Conservation (phyloP, 2,113 vertebrate genomes). For the Paracanthobrama guichenoti region DNA sequence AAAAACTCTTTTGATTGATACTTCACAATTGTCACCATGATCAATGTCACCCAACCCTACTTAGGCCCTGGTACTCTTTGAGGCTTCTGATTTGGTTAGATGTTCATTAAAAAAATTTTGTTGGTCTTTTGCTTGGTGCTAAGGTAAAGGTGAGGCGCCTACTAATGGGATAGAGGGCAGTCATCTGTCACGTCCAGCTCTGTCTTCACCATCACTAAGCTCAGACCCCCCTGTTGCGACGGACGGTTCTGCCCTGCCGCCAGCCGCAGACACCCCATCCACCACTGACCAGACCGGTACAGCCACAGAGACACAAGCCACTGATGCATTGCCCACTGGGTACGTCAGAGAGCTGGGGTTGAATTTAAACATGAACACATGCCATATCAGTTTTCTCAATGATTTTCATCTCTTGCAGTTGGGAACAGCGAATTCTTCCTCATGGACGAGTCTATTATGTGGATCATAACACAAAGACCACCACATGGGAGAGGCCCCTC, state of each 20-base stretch:
- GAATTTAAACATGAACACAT: not conserved
- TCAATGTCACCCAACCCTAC: not conserved
- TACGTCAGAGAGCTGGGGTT: constrained; percentile 70
- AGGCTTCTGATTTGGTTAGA: not conserved
- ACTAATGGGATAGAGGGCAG: constrained; percentile 69
- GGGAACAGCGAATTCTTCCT: constrained; percentile 94
- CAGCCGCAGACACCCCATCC: constrained; percentile 60
- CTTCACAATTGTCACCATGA: too few species aligned
- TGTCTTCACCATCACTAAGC: constrained; percentile 56
- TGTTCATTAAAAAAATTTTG: not conserved
- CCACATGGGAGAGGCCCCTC: constrained; percentile 97
- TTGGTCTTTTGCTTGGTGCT: not conserved
- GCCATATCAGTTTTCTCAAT: not conserved
- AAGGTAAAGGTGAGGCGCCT: constrained; percentile 80
- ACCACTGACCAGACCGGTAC: constrained; percentile 62
- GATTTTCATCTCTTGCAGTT: constrained; percentile 71
- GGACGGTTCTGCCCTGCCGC: constrained; percentile 42
- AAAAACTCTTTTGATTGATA: not conserved
- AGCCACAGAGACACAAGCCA: constrained; percentile 59
- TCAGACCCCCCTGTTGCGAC: constrained; percentile 59
- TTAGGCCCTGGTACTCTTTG: not conserved
- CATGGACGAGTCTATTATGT: constrained; percentile 96
- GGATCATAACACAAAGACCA: constrained; percentile 98
- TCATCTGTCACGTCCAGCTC: constrained; percentile 62
- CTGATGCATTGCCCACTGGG: constrained; percentile 87